These are phyloP conservation scores for Cyaniris semiargus DNA, from an alignment of 2,888 invertebrate genomes.

Conservation along the genomic window DNA sequence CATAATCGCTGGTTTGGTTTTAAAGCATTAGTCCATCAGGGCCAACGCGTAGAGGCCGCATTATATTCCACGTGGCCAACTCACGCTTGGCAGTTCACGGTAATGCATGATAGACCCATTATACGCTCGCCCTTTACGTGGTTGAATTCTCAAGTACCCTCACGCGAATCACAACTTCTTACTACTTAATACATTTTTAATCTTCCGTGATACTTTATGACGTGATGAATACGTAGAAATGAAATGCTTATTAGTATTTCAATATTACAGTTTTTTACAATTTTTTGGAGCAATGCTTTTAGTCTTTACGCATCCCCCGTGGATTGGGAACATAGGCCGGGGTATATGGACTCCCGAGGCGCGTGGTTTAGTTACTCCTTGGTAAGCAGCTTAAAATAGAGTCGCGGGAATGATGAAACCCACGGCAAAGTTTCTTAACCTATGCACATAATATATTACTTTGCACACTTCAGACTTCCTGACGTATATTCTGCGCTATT, in stretches of 20 bases:
- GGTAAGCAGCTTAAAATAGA: background rate
- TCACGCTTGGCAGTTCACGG: background rate
- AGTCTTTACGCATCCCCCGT: no score
- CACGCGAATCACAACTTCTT: background rate
- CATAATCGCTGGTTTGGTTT: no score
- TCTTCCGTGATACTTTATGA: background rate
- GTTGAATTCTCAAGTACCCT: slow-evolving; percentile 8
- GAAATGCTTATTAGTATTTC: no score
- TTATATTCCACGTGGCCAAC: background rate
- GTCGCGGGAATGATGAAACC: background rate
- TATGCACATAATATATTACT: background rate
- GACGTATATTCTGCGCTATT: background rate
- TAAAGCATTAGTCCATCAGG: no score
- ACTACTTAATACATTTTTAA: slow-evolving; percentile 4
- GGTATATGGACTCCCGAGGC: no score
- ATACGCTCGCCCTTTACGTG: slow-evolving; percentile 7
- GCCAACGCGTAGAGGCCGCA: background rate
- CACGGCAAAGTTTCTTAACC: background rate
- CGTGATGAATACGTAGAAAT: background rate
- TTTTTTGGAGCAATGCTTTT: no score
- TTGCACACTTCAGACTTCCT: background rate
- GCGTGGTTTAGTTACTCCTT: no score
- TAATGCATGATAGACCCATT: background rate
- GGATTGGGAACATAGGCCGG: no score
- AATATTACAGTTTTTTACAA: no score